Evolutionary conservation across 2,113 vertebrate species (phyloP), one percentile per base, ranked within the genome.

Genomic region (Takifugu bimaculatus): DNA sequence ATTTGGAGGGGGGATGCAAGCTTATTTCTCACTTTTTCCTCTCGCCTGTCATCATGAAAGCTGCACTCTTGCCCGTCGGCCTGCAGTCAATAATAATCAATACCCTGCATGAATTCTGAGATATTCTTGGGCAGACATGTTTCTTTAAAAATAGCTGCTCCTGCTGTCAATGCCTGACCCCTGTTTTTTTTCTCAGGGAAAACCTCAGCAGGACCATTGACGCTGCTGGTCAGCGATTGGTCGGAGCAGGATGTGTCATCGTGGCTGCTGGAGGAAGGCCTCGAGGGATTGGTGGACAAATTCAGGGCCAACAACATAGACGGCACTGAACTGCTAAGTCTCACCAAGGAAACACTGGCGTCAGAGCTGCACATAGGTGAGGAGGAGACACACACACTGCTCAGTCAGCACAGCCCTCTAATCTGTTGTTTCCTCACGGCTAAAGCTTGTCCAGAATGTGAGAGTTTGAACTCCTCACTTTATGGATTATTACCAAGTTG

Each of bases 281-380:
- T 99, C 54, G 66, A 85, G 74, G 89, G 85, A 42, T 87, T 98
- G 45, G 89, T 93, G 60, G 87, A 63, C 45, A 80, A 84, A 76
- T 98, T 99, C 85, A 92, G 89, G 79, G 84, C 65, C 54, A 96
- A 98, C 83, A 95, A 98, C 78, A 97, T 98, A 9, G 95, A 98
- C 58, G 97, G 96, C 55, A 90, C 88, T 25, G 95, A 98, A 77
- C 87, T 98, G 11, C 84, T 98, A 27, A 77, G 72, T 63, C 93
- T 98, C 76, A 96, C 90, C 68, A 96, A 94, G 84, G 94, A 98
- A 74, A 93, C 87, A 14, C 90, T 99, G 80, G 69, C 83, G 59
- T 88, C 90, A 58, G 97, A 98, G 69, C 89, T 98, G 78, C 93
- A 93, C 87, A 93, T 99, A 57, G 96, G 97, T 99, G 93, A 93